Evolutionary conservation across 2,113 vertebrate species (phyloP).

Genomic region (Ochotona princeps): DNA sequence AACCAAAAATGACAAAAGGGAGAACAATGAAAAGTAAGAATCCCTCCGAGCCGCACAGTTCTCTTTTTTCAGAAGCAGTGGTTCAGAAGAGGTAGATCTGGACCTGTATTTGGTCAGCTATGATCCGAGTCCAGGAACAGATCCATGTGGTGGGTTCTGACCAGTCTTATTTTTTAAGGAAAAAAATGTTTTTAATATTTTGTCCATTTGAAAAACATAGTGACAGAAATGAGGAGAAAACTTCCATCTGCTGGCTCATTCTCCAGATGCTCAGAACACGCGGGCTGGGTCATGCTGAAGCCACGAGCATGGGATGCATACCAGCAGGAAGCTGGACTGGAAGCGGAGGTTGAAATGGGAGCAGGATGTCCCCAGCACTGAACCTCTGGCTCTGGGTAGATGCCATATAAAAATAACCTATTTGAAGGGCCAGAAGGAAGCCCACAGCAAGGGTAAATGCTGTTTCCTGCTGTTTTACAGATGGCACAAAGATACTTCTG

Average conservation of each 20-base stretch:
- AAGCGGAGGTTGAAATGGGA: no score
- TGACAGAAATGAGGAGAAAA: no score
- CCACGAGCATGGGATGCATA: no score
- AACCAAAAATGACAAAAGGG: constrained; percentile 33
- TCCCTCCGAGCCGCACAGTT: neutral
- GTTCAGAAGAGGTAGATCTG: neutral
- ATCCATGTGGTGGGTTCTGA: neutral
- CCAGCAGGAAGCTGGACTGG: no score
- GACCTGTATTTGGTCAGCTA: neutral
- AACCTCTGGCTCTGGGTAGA: no score
- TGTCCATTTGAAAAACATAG: no score
- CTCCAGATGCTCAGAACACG: no score
- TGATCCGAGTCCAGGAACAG: neutral
- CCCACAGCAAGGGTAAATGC: no score
- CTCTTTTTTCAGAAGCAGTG: neutral
- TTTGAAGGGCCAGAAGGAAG: no score
- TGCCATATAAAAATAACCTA: neutral
- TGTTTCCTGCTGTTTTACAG: neutral
- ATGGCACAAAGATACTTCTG: neutral
- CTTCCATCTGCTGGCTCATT: no score
- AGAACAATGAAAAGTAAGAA: constrained; percentile 18
- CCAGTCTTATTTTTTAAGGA: neutral
- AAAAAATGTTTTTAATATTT: neutral
- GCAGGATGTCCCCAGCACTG: no score
- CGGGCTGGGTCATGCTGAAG: no score